phyloP scores from a whole-genome alignment of 37 sponge, comb jelly and placozoan species.

The Amphimedon queenslandica region DNA sequence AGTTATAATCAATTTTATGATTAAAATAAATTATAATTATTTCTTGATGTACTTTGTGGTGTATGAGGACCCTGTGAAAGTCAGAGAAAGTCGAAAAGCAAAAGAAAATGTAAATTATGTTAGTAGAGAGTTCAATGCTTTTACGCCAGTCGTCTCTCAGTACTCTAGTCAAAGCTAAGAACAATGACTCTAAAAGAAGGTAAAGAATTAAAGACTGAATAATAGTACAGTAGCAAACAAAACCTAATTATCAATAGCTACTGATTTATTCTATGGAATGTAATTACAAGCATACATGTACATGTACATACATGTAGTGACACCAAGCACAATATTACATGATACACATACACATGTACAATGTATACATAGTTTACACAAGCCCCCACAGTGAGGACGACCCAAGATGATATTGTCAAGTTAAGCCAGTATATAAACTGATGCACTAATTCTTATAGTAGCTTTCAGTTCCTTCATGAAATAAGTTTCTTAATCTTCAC shows the following conservation, averaged over 20 bases:
- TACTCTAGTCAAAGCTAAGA: slow-evolving; percentile 88
- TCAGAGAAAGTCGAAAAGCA: slow-evolving; percentile 92
- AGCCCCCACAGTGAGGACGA: too few species aligned
- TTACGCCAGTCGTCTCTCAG: slow-evolving; percentile 97
- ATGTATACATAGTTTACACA: not conserved
- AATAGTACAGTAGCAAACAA: not conserved
- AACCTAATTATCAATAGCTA: too few species aligned
- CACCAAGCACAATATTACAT: not conserved
- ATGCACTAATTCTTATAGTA: too few species aligned
- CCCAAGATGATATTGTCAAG: too few species aligned
- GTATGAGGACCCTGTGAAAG: slow-evolving; percentile 75
- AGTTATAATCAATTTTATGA: too few species aligned
- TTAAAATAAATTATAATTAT: not conserved
- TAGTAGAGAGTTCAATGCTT: slow-evolving; percentile 86
- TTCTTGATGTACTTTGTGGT: slow-evolving; percentile 72
- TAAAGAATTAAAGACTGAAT: not conserved
- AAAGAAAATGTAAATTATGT: slow-evolving; percentile 95
- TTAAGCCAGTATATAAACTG: too few species aligned
- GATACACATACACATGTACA: not conserved
- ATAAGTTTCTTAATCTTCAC: too few species aligned
- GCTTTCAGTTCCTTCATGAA: too few species aligned
- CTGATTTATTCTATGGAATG: not conserved
- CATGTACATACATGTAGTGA: too few species aligned
- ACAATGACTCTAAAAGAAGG: slow-evolving; percentile 55
- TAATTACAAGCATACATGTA: not conserved